A percentile compares a stretch with the other conserved stretches of the same genome.
phyloP scores from a whole-genome alignment of 2,888 invertebrate species.

The Tenthredo mesomela region DNA sequence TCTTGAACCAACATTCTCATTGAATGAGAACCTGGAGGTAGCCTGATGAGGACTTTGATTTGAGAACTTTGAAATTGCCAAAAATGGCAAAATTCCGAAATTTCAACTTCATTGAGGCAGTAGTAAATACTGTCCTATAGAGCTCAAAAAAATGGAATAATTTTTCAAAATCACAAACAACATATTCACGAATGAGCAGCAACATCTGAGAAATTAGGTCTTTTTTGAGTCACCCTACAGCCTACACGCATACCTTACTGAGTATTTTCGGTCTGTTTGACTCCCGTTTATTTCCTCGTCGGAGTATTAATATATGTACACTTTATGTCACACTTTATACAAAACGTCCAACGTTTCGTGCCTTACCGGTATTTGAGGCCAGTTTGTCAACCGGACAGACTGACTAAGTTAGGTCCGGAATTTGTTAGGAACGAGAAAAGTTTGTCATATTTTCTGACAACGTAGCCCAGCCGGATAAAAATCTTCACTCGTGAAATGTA shows the following conservation, averaged over 20 bases:
- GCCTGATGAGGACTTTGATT: too few species aligned
- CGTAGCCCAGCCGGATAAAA: not conserved
- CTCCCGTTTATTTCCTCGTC: not conserved
- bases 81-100: too few species aligned
- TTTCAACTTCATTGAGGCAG: too few species aligned
- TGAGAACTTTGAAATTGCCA: too few species aligned
- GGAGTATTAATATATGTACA: not conserved
- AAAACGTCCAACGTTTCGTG: slow-evolving; percentile 23
- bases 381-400: not conserved
- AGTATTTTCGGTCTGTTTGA: not conserved
- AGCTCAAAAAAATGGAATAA: too few species aligned
- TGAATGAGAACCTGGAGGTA: too few species aligned
- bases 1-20: too few species aligned
- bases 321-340: not conserved
- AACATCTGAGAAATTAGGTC: too few species aligned
- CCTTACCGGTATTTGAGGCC: not conserved
- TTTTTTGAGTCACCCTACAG: too few species aligned
- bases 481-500: not conserved
- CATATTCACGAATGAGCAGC: too few species aligned
- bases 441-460: slow-evolving; percentile 17
- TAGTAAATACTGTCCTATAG: too few species aligned
- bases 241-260: not conserved
- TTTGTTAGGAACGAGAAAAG: not conserved
- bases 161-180: too few species aligned
- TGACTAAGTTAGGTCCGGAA: not conserved